Conservation (phyloP, 2,888 invertebrate species). For the Xestia c-nigrum region DNA sequence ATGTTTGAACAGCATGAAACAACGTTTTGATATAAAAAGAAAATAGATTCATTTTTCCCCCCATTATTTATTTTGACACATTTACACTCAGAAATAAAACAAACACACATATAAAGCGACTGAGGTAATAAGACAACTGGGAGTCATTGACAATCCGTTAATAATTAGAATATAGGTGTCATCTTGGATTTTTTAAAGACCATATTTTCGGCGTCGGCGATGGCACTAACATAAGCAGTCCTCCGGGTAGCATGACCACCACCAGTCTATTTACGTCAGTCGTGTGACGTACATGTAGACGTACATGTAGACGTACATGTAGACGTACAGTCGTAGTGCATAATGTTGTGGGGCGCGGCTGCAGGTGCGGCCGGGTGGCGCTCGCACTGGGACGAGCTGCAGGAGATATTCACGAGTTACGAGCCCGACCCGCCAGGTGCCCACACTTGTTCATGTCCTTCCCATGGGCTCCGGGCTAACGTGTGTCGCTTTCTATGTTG, state of each 20-base stretch:
- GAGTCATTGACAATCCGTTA: not conserved
- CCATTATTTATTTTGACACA: slow-evolving; percentile 18
- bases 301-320: too few species aligned
- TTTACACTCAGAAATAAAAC: slow-evolving; percentile 1
- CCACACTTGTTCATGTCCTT: slow-evolving; percentile 1
- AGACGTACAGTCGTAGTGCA: too few species aligned
- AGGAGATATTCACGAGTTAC: slow-evolving; percentile 80
- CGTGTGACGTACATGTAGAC: too few species aligned
- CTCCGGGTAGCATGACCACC: too few species aligned
- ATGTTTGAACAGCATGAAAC: slow-evolving; percentile 55
- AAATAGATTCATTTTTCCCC: slow-evolving; percentile 6
- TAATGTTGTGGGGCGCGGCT: too few species aligned
- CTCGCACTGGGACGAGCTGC: slow-evolving; percentile 82
- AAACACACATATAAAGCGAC: slow-evolving; percentile 15
- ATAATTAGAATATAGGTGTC: not conserved
- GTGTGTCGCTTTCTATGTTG: slow-evolving; percentile 48
- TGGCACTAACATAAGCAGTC: not conserved
- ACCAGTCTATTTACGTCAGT: not conserved
- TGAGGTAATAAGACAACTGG: slow-evolving; percentile 19
- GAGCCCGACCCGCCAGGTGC: slow-evolving; percentile 64
- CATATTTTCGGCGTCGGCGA: not conserved
- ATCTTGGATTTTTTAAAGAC: not conserved
- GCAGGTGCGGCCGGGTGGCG: slow-evolving; percentile 62
- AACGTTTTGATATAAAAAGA: slow-evolving; percentile 20
- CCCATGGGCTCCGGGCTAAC: too few species aligned